Evolutionary conservation across 2,113 vertebrate genomes (phyloP).

Genomic region (Zapus hudsonius): DNA sequence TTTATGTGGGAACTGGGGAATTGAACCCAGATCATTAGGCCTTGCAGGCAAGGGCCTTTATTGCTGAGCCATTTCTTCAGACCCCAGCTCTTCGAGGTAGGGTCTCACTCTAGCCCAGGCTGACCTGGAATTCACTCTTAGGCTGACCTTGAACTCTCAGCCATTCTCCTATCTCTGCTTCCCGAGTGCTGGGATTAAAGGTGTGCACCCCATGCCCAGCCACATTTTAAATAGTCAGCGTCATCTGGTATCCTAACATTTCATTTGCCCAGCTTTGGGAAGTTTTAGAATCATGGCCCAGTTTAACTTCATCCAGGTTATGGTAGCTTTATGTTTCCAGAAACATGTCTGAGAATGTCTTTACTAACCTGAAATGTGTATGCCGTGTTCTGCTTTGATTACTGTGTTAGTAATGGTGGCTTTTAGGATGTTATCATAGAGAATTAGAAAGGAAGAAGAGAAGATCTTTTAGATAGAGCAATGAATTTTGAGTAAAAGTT

Average conservation of each 20-base stretch:
- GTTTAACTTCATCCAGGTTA: not conserved
- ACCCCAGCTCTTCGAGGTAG: too few relatives aligned
- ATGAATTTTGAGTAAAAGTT: conserved; percentile 52
- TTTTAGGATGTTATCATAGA: conserved; percentile 21
- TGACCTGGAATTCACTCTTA: too few relatives aligned
- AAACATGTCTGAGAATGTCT: conserved; percentile 1
- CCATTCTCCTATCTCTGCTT: too few relatives aligned
- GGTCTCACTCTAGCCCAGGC: too few relatives aligned
- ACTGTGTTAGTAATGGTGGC: conserved; percentile 34
- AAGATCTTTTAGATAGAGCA: not conserved
- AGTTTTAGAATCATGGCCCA: conserved; percentile 8
- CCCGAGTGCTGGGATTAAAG: too few relatives aligned
- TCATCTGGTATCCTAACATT: not conserved
- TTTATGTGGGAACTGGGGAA: too few relatives aligned
- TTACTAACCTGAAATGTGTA: conserved; percentile 48
- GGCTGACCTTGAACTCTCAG: too few relatives aligned
- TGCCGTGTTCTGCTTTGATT: not conserved
- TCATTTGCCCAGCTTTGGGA: conserved; percentile 14
- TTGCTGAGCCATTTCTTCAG: too few relatives aligned
- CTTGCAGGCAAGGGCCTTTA: too few relatives aligned
- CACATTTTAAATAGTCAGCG: conserved; percentile 42
- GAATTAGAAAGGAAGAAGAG: conserved; percentile 28
- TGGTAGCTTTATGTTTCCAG: conserved; percentile 11
- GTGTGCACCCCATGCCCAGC: too few relatives aligned
- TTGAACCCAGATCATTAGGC: too few relatives aligned